Conservation (phyloP, 2,797 vertebrate genomes). For the Platyrinchus mystaceus region DNA sequence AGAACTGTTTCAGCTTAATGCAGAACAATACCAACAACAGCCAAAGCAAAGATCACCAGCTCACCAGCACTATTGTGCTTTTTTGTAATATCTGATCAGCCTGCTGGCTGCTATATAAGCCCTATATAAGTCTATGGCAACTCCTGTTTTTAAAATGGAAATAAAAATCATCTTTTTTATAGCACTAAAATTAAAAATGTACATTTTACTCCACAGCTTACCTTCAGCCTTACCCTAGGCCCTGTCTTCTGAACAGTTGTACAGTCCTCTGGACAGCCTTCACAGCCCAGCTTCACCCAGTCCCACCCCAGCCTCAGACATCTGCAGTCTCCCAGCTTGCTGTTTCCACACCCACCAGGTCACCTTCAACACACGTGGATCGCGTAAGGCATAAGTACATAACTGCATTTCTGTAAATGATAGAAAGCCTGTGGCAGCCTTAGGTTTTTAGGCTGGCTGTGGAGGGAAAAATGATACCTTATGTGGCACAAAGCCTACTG, state of each 20-base stretch:
- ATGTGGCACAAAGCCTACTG: not conserved
- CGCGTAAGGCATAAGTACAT: accelerated
- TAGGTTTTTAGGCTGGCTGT: not conserved
- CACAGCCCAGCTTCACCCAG: not conserved
- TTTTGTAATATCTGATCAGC: not conserved
- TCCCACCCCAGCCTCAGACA: not conserved
- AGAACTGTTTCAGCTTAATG: not conserved
- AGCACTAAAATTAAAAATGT: not conserved
- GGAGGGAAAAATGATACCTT: not conserved
- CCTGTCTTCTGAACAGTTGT: not conserved
- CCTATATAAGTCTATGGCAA: not conserved
- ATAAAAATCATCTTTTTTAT: not conserved
- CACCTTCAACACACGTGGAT: accelerated
- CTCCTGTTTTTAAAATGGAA: not conserved
- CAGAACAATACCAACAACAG: not conserved
- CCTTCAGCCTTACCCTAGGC: not conserved
- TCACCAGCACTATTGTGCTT: not conserved
- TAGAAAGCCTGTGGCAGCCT: not conserved
- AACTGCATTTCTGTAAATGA: accelerated
- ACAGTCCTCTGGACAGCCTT: not conserved
- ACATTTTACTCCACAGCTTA: not conserved
- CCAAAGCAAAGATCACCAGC: not conserved
- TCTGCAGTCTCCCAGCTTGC: accelerated
- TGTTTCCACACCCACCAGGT: not conserved
- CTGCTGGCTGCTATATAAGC: not conserved